Evolutionary conservation across 2,888 invertebrate species (phyloP).

Genomic region (Cantharis flavilabris): DNA sequence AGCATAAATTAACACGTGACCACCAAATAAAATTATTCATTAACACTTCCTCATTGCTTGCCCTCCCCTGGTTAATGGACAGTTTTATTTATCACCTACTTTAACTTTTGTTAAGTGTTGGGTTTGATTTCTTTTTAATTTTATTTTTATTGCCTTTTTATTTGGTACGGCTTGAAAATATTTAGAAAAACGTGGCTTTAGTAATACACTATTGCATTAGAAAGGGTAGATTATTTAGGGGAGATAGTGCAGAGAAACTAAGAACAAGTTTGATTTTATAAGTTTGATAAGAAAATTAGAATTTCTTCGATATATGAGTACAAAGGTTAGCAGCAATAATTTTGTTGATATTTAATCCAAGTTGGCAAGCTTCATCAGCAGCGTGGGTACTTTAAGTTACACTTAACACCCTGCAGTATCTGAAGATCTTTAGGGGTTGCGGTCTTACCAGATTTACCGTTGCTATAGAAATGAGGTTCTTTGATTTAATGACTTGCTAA

Average conservation of each 20-base stretch:
- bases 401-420: slow-evolving; percentile 17
- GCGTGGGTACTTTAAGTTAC: slow-evolving; percentile 11
- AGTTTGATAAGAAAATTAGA: neutral
- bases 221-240: slow-evolving; percentile 1
- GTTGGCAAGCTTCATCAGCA: slow-evolving; percentile 9
- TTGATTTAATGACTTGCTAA: slow-evolving; percentile 35
- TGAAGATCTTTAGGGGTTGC: slow-evolving; percentile 28
- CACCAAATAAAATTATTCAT: neutral
- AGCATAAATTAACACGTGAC: neutral
- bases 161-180: neutral
- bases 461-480: slow-evolving; percentile 16
- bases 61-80: neutral
- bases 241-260: neutral
- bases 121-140: neutral
- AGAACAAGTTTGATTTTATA: neutral
- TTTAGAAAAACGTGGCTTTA: neutral
- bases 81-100: neutral
- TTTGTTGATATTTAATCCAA: neutral
- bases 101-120: neutral
- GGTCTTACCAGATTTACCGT: slow-evolving; percentile 22
- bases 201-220: neutral
- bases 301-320: neutral
- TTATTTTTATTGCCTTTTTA: neutral
- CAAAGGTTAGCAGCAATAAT: neutral
- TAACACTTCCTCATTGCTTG: neutral